Evolutionary conservation across 2,113 vertebrate species (phyloP).

Genomic region (Pygoscelis antarcticus): DNA sequence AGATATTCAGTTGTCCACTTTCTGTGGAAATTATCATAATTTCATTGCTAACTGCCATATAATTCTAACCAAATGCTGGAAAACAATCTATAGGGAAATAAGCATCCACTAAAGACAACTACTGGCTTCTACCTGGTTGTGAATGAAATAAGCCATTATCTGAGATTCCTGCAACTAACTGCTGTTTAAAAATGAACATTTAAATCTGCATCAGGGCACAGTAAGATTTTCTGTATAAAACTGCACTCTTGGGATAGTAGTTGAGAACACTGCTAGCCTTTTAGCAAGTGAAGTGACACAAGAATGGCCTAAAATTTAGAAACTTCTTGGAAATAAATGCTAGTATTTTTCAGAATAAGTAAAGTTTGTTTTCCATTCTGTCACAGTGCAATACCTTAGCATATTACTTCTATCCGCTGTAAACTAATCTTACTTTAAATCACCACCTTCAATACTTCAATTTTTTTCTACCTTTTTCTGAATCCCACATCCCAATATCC

Average conservation of each 20-base stretch:
- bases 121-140: neutral
- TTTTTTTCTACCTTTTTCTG: neutral
- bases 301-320: neutral
- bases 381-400: neutral
- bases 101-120: neutral
- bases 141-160: neutral
- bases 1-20: neutral
- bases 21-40: neutral
- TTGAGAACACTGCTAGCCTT: neutral
- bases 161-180: neutral
- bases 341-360: neutral
- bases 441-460: neutral
- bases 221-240: neutral
- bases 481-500: neutral
- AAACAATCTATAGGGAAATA: neutral
- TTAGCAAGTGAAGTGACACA: neutral
- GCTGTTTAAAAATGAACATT: neutral
- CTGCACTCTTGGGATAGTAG: neutral
- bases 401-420: neutral
- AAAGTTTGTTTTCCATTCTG: neutral
- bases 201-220: neutral
- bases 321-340: neutral
- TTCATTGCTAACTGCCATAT: neutral
- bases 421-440: neutral
- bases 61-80: neutral